These are phyloP conservation scores for Bhutanitis thaidina DNA, from an alignment of 2,888 invertebrate species.

Conservation along the genomic window DNA sequence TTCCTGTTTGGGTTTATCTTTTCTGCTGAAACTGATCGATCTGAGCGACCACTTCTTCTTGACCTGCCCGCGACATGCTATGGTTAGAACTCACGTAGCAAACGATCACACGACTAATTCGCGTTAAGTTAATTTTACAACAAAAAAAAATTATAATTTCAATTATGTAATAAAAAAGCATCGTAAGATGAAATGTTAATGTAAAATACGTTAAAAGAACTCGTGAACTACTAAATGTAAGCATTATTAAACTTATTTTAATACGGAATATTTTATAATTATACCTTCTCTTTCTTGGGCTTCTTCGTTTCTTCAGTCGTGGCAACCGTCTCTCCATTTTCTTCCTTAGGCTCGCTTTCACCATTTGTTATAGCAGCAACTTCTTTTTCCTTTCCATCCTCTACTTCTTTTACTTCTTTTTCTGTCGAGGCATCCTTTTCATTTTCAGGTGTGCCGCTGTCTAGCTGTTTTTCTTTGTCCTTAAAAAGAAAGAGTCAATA, in stretches of 20 bases:
- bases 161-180: constrained; percentile 4
- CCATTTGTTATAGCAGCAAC: constrained; percentile 59
- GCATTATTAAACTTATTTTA: no score
- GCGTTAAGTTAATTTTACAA: background rate
- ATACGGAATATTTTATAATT: background rate
- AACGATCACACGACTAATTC: constrained; percentile 37
- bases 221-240: no score
- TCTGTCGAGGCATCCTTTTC: constrained; percentile 85
- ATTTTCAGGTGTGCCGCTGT: constrained; percentile 80
- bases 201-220: no score
- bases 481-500: constrained; percentile 39
- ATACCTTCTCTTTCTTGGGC: constrained; percentile 83
- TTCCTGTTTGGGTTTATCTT: constrained; percentile 92
- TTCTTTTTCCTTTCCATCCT: constrained; percentile 43
- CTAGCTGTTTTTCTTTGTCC: constrained; percentile 81
- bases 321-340: constrained; percentile 57
- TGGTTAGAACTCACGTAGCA: constrained; percentile 40
- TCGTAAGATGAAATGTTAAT: background rate
- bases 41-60: constrained; percentile 96
- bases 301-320: constrained; percentile 77
- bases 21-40: constrained; percentile 91
- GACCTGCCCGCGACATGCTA: constrained; percentile 69
- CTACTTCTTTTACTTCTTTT: constrained; percentile 72
- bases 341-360: constrained; percentile 61
- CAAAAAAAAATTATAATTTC: constrained; percentile 16